Conservation (phyloP, 2,888 invertebrate species). For the Colostygia pectinataria region DNA sequence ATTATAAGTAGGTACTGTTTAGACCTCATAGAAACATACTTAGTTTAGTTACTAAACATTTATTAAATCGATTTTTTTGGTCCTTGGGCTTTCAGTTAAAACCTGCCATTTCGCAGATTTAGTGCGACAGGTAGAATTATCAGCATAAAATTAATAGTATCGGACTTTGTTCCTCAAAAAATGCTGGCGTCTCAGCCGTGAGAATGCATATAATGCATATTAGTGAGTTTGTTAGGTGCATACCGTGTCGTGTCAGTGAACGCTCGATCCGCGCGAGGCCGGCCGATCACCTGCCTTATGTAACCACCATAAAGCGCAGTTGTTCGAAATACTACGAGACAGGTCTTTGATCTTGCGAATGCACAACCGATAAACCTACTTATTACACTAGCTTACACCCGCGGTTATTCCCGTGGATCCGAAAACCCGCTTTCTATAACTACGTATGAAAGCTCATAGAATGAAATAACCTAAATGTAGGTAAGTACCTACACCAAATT, state of each 20-base stretch:
- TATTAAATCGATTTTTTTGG: no score
- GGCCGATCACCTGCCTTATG: constrained; percentile 78
- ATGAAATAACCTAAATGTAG: no score
- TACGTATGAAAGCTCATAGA: no score
- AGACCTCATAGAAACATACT: no score
- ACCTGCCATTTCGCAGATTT: not conserved
- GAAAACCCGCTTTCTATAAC: not conserved
- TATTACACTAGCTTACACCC: constrained; percentile 25
- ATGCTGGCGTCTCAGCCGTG: constrained; percentile 14
- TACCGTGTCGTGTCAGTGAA: constrained; percentile 57
- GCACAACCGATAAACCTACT: constrained; percentile 41
- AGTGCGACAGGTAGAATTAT: constrained; percentile 2
- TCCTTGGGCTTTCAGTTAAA: not conserved
- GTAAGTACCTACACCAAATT: no score
- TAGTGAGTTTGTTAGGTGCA: constrained; percentile 59
- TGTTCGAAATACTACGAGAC: constrained; percentile 52
- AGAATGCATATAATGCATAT: constrained; percentile 31
- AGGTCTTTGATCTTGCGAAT: constrained; percentile 61
- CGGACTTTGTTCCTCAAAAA: constrained; percentile 22
- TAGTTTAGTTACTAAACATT: no score
- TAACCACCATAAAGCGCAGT: constrained; percentile 52
- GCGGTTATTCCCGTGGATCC: not conserved
- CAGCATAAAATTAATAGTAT: constrained; percentile 20
- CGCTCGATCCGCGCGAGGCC: constrained; percentile 66
- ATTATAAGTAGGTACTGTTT: no score